Percentiles rank a stretch among this genome's conserved stretches.
These are phyloP conservation scores for Pseudomyrmex dendroicus DNA, from an alignment of 1,140 invertebrate species.

Conservation along the genomic window DNA sequence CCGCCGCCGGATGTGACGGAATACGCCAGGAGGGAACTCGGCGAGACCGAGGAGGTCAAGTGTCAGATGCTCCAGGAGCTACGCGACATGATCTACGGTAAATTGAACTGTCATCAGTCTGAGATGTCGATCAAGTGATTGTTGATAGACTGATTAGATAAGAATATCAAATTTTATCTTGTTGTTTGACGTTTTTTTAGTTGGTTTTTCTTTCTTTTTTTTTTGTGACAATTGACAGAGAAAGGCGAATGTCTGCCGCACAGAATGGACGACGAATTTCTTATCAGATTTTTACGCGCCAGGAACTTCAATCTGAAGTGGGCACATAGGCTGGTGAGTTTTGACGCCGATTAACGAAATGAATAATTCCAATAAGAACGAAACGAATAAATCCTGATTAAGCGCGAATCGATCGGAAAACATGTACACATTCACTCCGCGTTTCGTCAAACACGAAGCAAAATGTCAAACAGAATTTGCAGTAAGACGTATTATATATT, in stretches of 20 bases:
- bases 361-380: not conserved
- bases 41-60: slow-evolving; percentile 87
- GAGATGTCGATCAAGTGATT: not conserved
- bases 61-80: slow-evolving; percentile 88
- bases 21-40: slow-evolving; percentile 83
- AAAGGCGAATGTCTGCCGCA: slow-evolving; percentile 90
- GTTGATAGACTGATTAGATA: not conserved
- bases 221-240: slow-evolving; percentile 85
- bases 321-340: slow-evolving; percentile 92
- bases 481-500: too few species aligned
- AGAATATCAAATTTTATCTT: not conserved
- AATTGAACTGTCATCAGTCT: slow-evolving; percentile 64
- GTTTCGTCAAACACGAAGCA: too few species aligned
- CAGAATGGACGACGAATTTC: slow-evolving; percentile 92
- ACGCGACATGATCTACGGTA: slow-evolving; percentile 91
- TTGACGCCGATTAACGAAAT: slow-evolving; percentile 1
- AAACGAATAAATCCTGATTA: not conserved
- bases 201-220: not conserved
- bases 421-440: not conserved
- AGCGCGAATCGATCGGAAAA: not conserved
- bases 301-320: slow-evolving; percentile 92
- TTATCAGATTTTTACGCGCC: slow-evolving; percentile 93
- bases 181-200: not conserved
- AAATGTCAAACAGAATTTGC: too few species aligned
- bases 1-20: slow-evolving; percentile 82